These are phyloP conservation scores for Platyscapa corneri DNA, from an alignment of 1,140 invertebrate genomes.

Conservation along the genomic window DNA sequence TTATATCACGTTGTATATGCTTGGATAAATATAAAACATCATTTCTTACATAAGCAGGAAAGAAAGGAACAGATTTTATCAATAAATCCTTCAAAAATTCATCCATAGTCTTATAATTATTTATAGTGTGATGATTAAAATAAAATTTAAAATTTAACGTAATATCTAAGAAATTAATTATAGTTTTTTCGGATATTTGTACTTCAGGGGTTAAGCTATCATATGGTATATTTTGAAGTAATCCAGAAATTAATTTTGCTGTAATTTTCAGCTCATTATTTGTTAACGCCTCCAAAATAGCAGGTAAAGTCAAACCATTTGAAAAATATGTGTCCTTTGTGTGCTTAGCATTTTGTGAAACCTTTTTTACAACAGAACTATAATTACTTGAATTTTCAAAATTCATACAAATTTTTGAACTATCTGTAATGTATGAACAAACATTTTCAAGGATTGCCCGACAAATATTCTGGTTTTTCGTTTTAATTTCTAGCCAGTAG, in stretches of 20 bases:
- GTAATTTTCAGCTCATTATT: neutral
- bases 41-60: neutral
- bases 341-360: neutral
- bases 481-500: too few relatives aligned
- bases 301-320: neutral
- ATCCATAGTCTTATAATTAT: neutral
- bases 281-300: neutral
- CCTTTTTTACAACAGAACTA: neutral
- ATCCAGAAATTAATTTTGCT: conserved; percentile 11
- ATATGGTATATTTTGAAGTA: neutral
- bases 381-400: neutral
- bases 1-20: conserved; percentile 52
- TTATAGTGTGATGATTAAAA: neutral
- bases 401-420: conserved; percentile 4
- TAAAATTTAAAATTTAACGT: too few relatives aligned
- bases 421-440: conserved; percentile 53
- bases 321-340: neutral
- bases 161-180: neutral
- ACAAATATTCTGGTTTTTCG: neutral
- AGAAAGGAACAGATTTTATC: neutral
- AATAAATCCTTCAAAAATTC: neutral
- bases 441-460: conserved; percentile 26
- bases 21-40: conserved; percentile 36
- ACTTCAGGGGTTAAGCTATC: neutral
- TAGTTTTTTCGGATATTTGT: neutral